phyloP scores from a whole-genome alignment of 53 echinoderm and acorn worm species.

The Henricia sp. region DNA sequence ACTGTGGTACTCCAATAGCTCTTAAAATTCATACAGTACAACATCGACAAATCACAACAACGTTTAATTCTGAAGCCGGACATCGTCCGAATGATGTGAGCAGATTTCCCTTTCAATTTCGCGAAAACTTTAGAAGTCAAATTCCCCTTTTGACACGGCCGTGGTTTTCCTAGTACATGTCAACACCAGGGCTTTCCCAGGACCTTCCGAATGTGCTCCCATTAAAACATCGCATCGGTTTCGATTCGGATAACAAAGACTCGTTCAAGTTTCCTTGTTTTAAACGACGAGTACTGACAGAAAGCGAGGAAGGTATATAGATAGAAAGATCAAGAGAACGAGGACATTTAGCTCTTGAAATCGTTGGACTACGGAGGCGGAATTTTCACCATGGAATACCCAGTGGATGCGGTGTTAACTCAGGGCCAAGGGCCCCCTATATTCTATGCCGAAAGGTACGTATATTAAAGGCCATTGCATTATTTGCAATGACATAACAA shows the following conservation, averaged over 20 bases:
- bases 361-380: too few relatives aligned
- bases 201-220: neutral
- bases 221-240: slow-evolving; percentile 15
- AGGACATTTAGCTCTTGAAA: too few relatives aligned
- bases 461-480: too few relatives aligned
- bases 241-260: neutral
- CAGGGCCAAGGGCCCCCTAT: slow-evolving; percentile 33
- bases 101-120: slow-evolving; percentile 3
- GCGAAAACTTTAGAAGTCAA: neutral
- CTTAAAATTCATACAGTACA: neutral
- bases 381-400: slow-evolving; percentile 55
- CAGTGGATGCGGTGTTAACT: neutral
- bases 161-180: neutral
- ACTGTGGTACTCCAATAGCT: slow-evolving; percentile 16
- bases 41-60: neutral
- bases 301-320: neutral
- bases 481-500: too few relatives aligned
- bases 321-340: too few relatives aligned
- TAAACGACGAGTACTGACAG: neutral
- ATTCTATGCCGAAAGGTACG: slow-evolving; percentile 54
- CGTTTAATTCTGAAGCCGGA: neutral
- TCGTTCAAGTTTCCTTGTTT: slow-evolving; percentile 25
- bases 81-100: neutral
- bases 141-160: neutral
- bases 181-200: neutral